Conservation (phyloP, 2,888 invertebrate species). For the Byasa hedistus region DNA sequence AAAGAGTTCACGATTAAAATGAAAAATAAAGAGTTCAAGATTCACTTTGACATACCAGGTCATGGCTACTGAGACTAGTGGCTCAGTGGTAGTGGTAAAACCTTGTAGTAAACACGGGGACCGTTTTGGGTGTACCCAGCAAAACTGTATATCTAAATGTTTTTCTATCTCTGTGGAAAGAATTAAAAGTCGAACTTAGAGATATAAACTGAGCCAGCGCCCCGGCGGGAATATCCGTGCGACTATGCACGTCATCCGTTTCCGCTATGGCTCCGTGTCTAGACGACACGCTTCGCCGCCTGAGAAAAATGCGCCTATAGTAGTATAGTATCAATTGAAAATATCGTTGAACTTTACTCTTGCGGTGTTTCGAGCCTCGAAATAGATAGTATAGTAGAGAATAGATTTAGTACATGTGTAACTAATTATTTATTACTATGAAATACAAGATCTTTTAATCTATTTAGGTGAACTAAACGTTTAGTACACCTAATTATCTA, state of each 20-base stretch:
- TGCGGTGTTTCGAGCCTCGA: conserved; percentile 42
- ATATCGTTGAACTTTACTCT: conserved; percentile 37
- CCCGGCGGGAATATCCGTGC: conserved; percentile 32
- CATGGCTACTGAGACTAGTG: no score
- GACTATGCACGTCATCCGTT: conserved; percentile 42
- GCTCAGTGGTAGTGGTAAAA: no score
- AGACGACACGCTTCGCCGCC: conserved; percentile 64
- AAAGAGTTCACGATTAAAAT: no score
- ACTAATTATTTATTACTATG: no score
- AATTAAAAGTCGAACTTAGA: background rate
- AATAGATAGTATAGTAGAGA: conserved; percentile 43
- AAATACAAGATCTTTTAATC: no score
- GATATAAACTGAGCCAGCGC: conserved; percentile 11
- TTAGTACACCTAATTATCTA: no score
- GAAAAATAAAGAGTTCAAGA: no score
- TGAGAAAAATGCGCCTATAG: conserved; percentile 69
- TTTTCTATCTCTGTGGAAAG: background rate
- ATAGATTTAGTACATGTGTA: no score
- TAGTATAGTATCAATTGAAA: conserved; percentile 44
- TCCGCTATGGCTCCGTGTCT: conserved; percentile 46
- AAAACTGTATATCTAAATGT: background rate
- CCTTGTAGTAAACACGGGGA: no score
- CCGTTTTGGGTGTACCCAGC: no score
- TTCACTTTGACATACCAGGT: no score
- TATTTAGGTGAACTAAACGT: no score